Conservation (phyloP, 2,888 invertebrate genomes). For the Coelopa pilipes region DNA sequence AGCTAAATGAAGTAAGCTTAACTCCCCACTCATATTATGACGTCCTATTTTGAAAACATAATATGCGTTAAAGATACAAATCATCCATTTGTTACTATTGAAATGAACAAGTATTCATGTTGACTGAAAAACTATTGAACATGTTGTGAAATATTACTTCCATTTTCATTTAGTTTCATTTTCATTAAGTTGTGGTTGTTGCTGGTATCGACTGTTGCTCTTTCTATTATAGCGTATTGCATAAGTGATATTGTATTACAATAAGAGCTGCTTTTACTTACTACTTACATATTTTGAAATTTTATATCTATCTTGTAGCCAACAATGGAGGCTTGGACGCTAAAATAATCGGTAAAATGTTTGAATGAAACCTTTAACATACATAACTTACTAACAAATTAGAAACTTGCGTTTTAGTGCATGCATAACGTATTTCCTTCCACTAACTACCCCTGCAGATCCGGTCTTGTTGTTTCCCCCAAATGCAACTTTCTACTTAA, state of each 20-base stretch:
- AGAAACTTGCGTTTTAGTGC: slow-evolving; percentile 1
- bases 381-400: slow-evolving; percentile 19
- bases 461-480: no score
- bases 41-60: no score
- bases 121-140: no score
- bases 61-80: no score
- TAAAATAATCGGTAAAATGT: slow-evolving; percentile 66
- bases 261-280: slow-evolving; percentile 14
- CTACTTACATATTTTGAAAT: slow-evolving; percentile 42
- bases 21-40: no score
- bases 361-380: slow-evolving; percentile 23
- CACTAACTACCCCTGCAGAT: not conserved
- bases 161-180: no score
- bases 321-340: slow-evolving; percentile 68
- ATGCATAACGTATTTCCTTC: not conserved
- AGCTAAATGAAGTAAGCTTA: no score
- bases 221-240: not conserved
- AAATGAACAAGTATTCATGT: no score
- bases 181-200: not conserved
- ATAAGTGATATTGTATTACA: not conserved
- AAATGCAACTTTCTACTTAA: no score
- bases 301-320: slow-evolving; percentile 63
- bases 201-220: slow-evolving; percentile 9
- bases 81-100: no score
- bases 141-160: no score